A percentile compares a stretch with the other conserved stretches of the same genome.
Conservation (phyloP, 2,113 vertebrate species). For the Vidua macroura region DNA sequence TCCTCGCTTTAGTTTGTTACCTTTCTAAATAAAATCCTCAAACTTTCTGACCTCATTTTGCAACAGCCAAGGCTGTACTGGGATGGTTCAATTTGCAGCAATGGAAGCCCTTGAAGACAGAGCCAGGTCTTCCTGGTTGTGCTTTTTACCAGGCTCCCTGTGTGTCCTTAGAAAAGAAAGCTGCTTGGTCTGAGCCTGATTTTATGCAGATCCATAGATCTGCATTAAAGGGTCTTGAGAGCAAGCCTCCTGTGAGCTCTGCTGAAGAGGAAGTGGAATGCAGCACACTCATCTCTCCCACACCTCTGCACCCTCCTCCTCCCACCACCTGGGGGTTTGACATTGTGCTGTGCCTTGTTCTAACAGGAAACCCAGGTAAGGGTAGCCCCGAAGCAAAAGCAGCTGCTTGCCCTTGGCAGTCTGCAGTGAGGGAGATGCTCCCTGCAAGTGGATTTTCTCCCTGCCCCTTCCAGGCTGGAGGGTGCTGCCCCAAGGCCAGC, state of each 20-base stretch:
- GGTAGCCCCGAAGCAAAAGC: neutral
- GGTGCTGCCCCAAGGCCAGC: neutral
- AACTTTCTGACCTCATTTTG: neutral
- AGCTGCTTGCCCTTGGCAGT: neutral
- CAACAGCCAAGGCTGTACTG: neutral
- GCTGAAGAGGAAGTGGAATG: conserved; percentile 15
- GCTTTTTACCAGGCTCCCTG: neutral
- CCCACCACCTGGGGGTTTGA: neutral
- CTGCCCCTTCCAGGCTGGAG: neutral
- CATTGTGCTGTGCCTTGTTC: neutral
- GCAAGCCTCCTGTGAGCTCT: neutral
- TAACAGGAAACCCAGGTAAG: neutral
- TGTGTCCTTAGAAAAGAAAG: neutral
- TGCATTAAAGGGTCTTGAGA: neutral
- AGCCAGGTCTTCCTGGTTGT: neutral
- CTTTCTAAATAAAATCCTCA: neutral
- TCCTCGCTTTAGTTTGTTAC: neutral
- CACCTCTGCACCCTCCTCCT: neutral
- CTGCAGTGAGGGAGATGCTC: neutral
- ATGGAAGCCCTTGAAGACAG: neutral
- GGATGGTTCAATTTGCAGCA: neutral
- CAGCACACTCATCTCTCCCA: neutral
- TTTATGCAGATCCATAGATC: neutral
- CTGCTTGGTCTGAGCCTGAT: neutral
- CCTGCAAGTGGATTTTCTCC: neutral